Conservation (phyloP, 2,888 invertebrate genomes). For the Mimumesa dahlbomi region DNA sequence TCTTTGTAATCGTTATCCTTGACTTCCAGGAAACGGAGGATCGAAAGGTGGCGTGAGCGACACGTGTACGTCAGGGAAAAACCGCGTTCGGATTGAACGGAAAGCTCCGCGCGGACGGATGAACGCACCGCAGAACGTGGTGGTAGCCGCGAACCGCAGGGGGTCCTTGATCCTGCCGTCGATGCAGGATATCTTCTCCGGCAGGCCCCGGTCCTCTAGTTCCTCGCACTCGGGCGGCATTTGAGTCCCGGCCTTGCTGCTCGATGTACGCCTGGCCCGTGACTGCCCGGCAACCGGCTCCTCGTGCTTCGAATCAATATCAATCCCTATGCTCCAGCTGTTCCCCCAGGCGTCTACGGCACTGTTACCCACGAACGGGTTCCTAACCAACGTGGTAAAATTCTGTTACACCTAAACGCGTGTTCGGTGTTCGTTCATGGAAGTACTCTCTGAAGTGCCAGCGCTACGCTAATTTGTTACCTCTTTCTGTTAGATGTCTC, state of each 20-base stretch:
- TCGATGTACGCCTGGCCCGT: constrained; percentile 46
- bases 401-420: too few species aligned
- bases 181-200: constrained; percentile 52
- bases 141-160: constrained; percentile 27
- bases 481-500: too few species aligned
- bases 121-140: constrained; percentile 56
- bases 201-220: constrained; percentile 34
- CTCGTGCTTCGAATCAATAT: constrained; percentile 71
- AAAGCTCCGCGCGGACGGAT: background rate
- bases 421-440: too few species aligned
- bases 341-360: constrained; percentile 38
- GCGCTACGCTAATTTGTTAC: too few species aligned
- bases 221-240: constrained; percentile 56
- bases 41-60: background rate
- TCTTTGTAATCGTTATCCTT: background rate
- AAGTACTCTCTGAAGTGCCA: too few species aligned
- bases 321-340: constrained; percentile 65
- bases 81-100: background rate
- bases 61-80: background rate
- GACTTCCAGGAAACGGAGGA: background rate
- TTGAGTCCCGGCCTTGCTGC: constrained; percentile 38
- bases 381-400: too few species aligned
- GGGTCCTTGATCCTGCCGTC: constrained; percentile 53
- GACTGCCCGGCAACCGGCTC: constrained; percentile 58
- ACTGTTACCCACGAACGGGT: constrained; percentile 24